Conservation (phyloP, 2,797 vertebrate genomes). For the Carcharodon carcharias region DNA sequence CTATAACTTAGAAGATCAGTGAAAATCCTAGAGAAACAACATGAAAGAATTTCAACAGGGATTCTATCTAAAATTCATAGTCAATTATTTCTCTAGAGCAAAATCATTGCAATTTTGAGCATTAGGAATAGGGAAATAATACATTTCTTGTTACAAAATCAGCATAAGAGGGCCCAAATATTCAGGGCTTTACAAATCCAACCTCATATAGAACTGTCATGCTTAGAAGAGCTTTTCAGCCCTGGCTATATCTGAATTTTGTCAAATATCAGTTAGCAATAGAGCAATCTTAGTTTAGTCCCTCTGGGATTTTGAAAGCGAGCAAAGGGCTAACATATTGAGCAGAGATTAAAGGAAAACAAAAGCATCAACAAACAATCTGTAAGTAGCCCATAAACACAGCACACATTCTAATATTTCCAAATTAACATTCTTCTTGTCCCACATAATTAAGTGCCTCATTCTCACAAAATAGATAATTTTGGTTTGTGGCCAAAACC, state of each 20-base stretch:
- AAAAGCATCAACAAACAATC: neutral
- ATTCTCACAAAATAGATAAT: slow-evolving; percentile 1
- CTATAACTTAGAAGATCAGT: neutral
- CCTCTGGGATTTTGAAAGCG: neutral
- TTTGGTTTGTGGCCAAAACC: neutral
- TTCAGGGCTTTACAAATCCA: neutral
- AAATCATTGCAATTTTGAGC: neutral
- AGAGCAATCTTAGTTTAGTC: neutral
- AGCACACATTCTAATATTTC: neutral
- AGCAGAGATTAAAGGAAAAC: neutral
- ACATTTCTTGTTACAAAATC: neutral
- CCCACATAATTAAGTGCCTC: neutral
- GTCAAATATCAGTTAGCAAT: neutral
- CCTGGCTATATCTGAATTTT: neutral
- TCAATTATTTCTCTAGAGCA: neutral
- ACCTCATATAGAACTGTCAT: neutral
- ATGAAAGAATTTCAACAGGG: neutral
- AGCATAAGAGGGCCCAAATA: neutral
- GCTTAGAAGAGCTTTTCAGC: neutral
- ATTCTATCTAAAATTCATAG: neutral
- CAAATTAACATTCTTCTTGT: neutral
- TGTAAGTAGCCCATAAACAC: neutral
- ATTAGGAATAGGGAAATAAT: neutral
- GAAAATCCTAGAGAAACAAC: neutral
- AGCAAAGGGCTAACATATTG: neutral